A percentile compares a stretch with the other conserved stretches of the same genome.
phyloP scores from a whole-genome alignment of 2,888 invertebrate genomes.

The Eupeodes latifasciatus region DNA sequence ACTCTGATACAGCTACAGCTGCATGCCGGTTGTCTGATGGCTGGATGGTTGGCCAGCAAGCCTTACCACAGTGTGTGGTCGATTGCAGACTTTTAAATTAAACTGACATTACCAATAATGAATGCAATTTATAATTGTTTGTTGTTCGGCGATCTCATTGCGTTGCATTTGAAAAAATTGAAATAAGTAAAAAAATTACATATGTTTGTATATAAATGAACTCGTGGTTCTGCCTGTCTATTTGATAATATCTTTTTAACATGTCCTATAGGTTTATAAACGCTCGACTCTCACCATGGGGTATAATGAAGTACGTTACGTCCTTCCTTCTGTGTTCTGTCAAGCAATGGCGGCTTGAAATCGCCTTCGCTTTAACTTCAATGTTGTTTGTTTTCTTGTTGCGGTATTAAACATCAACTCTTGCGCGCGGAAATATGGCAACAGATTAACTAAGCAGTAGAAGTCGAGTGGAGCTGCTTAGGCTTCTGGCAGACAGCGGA shows the following conservation, averaged over 20 bases:
- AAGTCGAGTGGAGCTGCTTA: conserved; percentile 17
- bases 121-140: conserved; percentile 74
- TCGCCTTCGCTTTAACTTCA: conserved; percentile 4
- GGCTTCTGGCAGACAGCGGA: conserved; percentile 19
- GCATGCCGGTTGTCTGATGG: neutral
- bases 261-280: conserved; percentile 20
- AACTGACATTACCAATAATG: conserved; percentile 70
- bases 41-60: neutral
- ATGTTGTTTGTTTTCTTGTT: neutral
- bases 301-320: conserved; percentile 10
- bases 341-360: conserved; percentile 19
- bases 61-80: conserved; percentile 65
- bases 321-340: conserved; percentile 11
- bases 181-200: neutral
- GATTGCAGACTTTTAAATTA: conserved; percentile 68
- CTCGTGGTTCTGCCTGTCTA: neutral
- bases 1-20: neutral
- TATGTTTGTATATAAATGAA: neutral
- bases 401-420: conserved; percentile 15
- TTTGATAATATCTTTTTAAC: conserved; percentile 11
- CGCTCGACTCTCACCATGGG: conserved; percentile 31
- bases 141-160: conserved; percentile 42
- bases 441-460: conserved; percentile 59
- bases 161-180: conserved; percentile 15
- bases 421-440: conserved; percentile 54